Evolutionary conservation across 2,888 invertebrate genomes (phyloP), one percentile per base, ranked within the genome.

Genomic region (Aporophyla lueneburgensis): DNA sequence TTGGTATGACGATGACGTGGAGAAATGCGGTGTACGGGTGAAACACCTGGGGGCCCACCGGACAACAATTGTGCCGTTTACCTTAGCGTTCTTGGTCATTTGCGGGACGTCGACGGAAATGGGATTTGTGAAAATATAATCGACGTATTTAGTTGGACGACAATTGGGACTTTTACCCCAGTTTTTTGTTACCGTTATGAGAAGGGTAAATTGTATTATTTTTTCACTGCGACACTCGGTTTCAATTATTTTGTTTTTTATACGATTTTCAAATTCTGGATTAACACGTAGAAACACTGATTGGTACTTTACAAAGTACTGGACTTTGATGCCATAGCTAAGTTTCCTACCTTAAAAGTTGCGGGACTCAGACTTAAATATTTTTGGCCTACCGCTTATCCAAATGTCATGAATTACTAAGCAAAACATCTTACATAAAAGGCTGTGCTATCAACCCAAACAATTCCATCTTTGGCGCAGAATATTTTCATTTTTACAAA

Each of bases 1-100:
- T 91, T 90, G 90, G 90, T 85, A 80, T 92, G 93, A 93, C 93
- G 89, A 80, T 92, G 93, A 93, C 93, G 89, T 83, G 85, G 92
- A 93, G 92, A 91, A 93, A 94, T 93, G 93, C 85, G 88, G 75
- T 67, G 79, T 83, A 81, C 84, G 86, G 85, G 88, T 76, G 86
- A 80, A 88, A 88, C 93, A 93, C 93, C 93, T 93, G 93, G 88
- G 89, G 84, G 78, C 87, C 74, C 82, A 81, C 81, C 54, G 78
- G 86, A 83, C 85, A 79, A 85, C 88, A 86, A 89, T 89, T 85
- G 89, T 73, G 74, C 59, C 87, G 86, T 88, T 91, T 90, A 89
- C 89, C 85, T 87, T 85, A 87, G 72, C 85, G 74, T 80, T 87
- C 75, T 77, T 83, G 88, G 88, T 85, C 85, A 89, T 89, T 89